Conservation (phyloP, 2,113 vertebrate genomes). For the Chlamydotis undulata region DNA sequence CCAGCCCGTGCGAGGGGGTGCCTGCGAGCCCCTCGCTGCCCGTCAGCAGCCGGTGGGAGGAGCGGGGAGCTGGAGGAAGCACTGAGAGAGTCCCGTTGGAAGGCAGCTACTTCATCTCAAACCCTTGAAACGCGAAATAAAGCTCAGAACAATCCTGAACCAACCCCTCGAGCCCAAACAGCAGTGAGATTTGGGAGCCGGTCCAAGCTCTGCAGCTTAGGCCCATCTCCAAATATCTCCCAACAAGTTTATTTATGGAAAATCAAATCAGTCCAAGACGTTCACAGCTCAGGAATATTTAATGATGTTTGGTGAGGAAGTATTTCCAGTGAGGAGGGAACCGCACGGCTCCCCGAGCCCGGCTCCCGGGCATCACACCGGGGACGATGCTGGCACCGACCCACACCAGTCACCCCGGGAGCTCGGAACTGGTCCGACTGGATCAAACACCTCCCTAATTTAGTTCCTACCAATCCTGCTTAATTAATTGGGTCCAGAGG, state of each 20-base stretch:
- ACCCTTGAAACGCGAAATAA: neutral
- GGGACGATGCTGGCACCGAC: neutral
- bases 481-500: neutral
- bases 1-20: neutral
- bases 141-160: slow-evolving; percentile 24
- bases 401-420: neutral
- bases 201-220: slow-evolving; percentile 64
- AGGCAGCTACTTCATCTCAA: neutral
- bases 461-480: neutral
- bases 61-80: neutral
- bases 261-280: slow-evolving; percentile 64
- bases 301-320: slow-evolving; percentile 53
- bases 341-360: neutral
- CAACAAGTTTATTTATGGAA: slow-evolving; percentile 71
- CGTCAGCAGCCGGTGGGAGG: neutral
- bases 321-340: slow-evolving; percentile 47
- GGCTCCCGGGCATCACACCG: neutral
- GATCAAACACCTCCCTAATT: neutral
- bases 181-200: slow-evolving; percentile 37
- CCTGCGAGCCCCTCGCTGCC: fast-evolving
- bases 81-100: neutral
- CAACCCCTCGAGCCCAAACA: slow-evolving; percentile 56
- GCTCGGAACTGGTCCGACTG: neutral
- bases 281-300: slow-evolving; percentile 66
- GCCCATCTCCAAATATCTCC: slow-evolving; percentile 69